phyloP scores from a whole-genome alignment of 2,113 vertebrate species.

The Aegotheles bennettii region DNA sequence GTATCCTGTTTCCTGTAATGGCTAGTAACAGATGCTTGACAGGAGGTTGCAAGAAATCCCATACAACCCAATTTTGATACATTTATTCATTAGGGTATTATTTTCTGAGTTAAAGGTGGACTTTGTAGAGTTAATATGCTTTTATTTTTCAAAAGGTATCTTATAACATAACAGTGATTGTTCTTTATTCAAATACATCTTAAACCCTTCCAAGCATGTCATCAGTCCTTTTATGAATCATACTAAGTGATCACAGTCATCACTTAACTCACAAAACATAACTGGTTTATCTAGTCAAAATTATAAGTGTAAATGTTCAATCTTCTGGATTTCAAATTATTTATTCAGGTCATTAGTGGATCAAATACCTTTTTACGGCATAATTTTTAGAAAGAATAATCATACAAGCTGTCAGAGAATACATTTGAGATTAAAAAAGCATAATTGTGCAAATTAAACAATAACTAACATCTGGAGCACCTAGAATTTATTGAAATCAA shows the following conservation, averaged over 20 bases:
- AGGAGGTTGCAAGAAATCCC: slow-evolving; percentile 44
- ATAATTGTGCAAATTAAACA: neutral
- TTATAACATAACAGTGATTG: neutral
- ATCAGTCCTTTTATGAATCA: neutral
- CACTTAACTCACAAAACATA: neutral
- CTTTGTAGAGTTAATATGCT: neutral
- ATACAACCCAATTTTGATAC: slow-evolving; percentile 19
- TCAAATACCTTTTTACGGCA: neutral
- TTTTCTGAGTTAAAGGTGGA: slow-evolving; percentile 7
- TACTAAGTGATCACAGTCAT: neutral
- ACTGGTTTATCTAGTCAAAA: neutral
- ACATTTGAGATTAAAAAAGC: neutral
- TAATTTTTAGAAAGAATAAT: neutral
- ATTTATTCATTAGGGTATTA: slow-evolving; percentile 31
- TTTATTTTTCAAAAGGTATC: neutral
- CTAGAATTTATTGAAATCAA: neutral
- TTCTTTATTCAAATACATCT: neutral
- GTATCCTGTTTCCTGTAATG: slow-evolving; percentile 62
- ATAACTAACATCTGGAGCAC: neutral
- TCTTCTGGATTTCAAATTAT: neutral
- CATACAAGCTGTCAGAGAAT: neutral
- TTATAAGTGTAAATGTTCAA: neutral
- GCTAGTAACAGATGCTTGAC: slow-evolving; percentile 50
- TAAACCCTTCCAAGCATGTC: neutral
- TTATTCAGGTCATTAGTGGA: neutral